Evolutionary conservation across 2,888 invertebrate species (phyloP).

Genomic region (Colostygia pectinataria): DNA sequence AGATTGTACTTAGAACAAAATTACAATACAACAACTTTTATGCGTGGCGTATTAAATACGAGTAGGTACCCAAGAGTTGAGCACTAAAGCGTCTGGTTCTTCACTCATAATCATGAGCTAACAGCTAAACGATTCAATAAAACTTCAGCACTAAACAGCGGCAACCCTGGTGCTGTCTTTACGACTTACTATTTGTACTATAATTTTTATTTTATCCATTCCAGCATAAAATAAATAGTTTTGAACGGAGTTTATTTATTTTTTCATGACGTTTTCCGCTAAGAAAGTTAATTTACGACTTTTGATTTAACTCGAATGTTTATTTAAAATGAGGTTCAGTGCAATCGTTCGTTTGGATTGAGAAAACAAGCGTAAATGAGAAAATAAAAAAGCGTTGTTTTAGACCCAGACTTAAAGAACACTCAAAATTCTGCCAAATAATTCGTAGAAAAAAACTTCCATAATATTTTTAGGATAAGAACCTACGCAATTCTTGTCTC

Average conservation of each 20-base stretch:
- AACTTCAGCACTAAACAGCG: constrained; percentile 16
- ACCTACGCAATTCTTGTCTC: neutral
- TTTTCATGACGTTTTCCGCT: constrained; percentile 19
- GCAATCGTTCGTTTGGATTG: neutral
- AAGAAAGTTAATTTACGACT: constrained; percentile 16
- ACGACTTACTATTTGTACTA: constrained; percentile 27
- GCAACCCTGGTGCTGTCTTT: constrained; percentile 28
- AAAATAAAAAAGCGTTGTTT: too few relatives aligned
- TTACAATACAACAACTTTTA: too few relatives aligned
- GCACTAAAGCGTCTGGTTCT: constrained; percentile 7
- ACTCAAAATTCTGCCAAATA: too few relatives aligned
- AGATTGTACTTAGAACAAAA: too few relatives aligned
- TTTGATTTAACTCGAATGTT: constrained; percentile 8
- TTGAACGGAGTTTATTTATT: constrained; percentile 21
- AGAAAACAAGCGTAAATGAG: too few relatives aligned
- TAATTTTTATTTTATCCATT: constrained; percentile 34
- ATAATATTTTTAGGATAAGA: neutral
- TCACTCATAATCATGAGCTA: constrained; percentile 16
- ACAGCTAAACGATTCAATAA: constrained; percentile 22
- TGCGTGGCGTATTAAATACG: too few relatives aligned
- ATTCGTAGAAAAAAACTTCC: neutral
- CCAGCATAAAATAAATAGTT: constrained; percentile 26
- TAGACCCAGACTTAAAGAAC: too few relatives aligned
- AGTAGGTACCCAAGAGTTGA: neutral
- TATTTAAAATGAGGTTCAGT: constrained; percentile 4